These are phyloP conservation scores for Diplodus puntazzo DNA, from an alignment of 2,797 vertebrate species.

Conservation along the genomic window DNA sequence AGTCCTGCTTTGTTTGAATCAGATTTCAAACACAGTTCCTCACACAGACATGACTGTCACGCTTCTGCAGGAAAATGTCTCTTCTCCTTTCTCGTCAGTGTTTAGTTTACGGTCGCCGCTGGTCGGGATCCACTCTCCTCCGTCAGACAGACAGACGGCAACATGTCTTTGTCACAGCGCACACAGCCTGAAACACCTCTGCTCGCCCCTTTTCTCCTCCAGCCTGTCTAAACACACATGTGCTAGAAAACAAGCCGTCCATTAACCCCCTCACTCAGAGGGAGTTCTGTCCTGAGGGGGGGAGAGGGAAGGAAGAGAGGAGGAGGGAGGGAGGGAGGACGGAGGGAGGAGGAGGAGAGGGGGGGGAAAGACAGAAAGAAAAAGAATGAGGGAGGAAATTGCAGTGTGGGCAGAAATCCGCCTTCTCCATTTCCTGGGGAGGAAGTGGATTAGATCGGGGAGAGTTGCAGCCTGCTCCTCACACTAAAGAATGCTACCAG, in stretches of 20 bases:
- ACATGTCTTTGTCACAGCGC: conserved; percentile 40
- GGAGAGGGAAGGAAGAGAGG: conserved; percentile 24
- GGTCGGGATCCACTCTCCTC: conserved; percentile 23
- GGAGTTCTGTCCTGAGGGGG: conserved; percentile 69
- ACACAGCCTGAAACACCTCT: conserved; percentile 50
- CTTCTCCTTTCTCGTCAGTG: conserved; percentile 6
- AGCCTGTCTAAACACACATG: conserved; percentile 64
- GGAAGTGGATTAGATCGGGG: conserved; percentile 89
- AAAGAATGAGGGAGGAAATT: conserved; percentile 91
- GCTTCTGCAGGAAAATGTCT: conserved; percentile 45
- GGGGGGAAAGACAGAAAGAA: conserved; percentile 65
- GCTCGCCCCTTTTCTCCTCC: conserved; percentile 50
- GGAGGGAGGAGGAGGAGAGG: not conserved
- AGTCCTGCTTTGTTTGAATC: conserved; percentile 54
- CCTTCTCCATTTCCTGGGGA: conserved; percentile 94
- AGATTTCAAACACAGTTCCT: conserved; percentile 42
- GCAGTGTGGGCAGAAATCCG: conserved; percentile 93
- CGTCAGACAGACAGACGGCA: conserved; percentile 38
- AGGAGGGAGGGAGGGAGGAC: not conserved
- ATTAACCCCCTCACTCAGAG: conserved; percentile 76
- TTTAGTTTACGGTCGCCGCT: conserved; percentile 51
- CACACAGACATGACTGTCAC: not conserved
- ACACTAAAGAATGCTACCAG: conserved; percentile 75
- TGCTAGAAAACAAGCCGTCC: conserved; percentile 69
- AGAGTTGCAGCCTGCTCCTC: conserved; percentile 77